Percentiles rank a stretch among this genome's conserved stretches.
phyloP scores from a whole-genome alignment of 2,888 invertebrate species.

The Luperina testacea region DNA sequence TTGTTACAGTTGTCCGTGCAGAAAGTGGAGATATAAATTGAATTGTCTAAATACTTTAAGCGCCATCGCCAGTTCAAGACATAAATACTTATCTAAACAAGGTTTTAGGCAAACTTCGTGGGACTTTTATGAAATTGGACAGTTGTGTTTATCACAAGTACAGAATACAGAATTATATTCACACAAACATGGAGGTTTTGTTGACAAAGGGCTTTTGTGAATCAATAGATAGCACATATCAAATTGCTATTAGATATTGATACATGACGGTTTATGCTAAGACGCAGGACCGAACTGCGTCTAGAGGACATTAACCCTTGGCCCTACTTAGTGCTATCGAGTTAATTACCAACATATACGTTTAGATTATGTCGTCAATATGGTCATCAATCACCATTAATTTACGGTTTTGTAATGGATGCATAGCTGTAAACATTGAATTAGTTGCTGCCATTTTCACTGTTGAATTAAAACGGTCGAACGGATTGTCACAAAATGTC shows the following conservation, averaged over 20 bases:
- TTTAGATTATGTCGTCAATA: constrained; percentile 23
- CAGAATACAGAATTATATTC: constrained; percentile 16
- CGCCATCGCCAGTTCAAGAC: constrained; percentile 37
- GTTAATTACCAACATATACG: constrained; percentile 59
- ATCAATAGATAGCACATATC: constrained; percentile 33
- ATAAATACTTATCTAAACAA: constrained; percentile 47
- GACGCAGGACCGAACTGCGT: constrained; percentile 35
- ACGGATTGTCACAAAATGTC: constrained; percentile 25
- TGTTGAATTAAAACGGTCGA: constrained; percentile 33
- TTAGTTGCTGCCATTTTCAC: constrained; percentile 41
- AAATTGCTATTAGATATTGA: constrained; percentile 25
- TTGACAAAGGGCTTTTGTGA: constrained; percentile 19
- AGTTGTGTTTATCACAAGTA: constrained; percentile 13
- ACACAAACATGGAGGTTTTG: neutral
- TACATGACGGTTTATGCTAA: constrained; percentile 26
- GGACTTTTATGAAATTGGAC: constrained; percentile 17
- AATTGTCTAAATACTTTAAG: constrained; percentile 48
- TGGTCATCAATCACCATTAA: constrained; percentile 79
- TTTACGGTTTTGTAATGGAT: constrained; percentile 61
- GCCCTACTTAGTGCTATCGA: constrained; percentile 49
- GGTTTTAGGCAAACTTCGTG: constrained; percentile 21
- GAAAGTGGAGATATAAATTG: constrained; percentile 43
- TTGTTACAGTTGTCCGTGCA: constrained; percentile 22
- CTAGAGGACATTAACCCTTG: constrained; percentile 72
- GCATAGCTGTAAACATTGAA: constrained; percentile 45